A percentile compares a stretch with the other conserved stretches of the same genome.
Conservation (phyloP, 1,140 invertebrate genomes). For the Penaeus vannamei region DNA sequence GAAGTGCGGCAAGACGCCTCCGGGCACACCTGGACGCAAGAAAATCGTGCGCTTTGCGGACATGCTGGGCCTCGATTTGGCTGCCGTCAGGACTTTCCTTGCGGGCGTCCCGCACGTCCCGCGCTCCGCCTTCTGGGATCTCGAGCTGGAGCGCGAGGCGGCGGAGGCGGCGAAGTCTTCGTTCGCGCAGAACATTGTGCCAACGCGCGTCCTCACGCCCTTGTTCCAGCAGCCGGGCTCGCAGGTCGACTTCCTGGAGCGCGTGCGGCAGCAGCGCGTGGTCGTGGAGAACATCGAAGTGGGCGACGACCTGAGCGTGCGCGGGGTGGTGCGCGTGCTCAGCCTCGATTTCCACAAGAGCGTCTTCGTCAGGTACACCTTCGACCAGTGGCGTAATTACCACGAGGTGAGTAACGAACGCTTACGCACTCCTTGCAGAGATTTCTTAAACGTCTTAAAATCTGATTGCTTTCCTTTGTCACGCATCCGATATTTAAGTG, state of each 20-base stretch:
- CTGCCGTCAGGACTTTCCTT: slow-evolving; percentile 89
- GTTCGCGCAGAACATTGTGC: neutral
- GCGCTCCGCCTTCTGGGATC: slow-evolving; percentile 80
- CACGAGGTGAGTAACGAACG: slow-evolving; percentile 61
- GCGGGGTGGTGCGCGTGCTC: slow-evolving; percentile 87
- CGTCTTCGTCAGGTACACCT: slow-evolving; percentile 88
- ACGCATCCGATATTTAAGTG: too few relatives aligned
- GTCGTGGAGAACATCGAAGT: slow-evolving; percentile 88
- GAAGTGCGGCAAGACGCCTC: slow-evolving; percentile 92
- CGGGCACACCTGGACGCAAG: slow-evolving; percentile 88
- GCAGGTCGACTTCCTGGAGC: slow-evolving; percentile 83
- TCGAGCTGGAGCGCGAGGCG: slow-evolving; percentile 63
- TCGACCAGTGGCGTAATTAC: slow-evolving; percentile 87
- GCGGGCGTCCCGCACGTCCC: slow-evolving; percentile 91
- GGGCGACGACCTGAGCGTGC: slow-evolving; percentile 81
- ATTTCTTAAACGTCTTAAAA: too few relatives aligned
- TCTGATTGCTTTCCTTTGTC: too few relatives aligned
- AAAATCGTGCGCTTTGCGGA: slow-evolving; percentile 97
- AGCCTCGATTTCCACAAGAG: slow-evolving; percentile 94
- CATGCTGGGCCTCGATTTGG: slow-evolving; percentile 91
- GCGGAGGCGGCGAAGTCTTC: slow-evolving; percentile 37
- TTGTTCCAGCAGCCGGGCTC: slow-evolving; percentile 88
- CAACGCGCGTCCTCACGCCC: slow-evolving; percentile 73
- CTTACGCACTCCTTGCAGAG: too few relatives aligned
- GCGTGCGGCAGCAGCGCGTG: slow-evolving; percentile 81